A percentile compares a stretch with the other conserved stretches of the same genome.
Evolutionary conservation across 2,113 vertebrate genomes (phyloP).

Genomic region (Hippocampus abdominalis): DNA sequence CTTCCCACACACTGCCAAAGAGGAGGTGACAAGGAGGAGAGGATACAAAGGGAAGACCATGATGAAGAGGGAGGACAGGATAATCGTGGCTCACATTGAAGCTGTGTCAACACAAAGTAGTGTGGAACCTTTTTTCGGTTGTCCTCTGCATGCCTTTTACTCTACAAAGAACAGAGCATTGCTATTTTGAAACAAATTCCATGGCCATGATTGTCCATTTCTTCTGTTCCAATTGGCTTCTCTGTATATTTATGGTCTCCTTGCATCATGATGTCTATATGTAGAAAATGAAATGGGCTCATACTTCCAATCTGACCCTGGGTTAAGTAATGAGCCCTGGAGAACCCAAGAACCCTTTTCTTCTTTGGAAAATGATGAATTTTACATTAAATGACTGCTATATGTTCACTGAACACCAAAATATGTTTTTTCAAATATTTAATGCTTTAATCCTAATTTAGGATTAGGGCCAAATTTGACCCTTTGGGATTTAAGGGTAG

Average conservation of each 20-base stretch:
- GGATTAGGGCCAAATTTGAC: too few relatives aligned
- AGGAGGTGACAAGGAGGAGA: conserved; percentile 45
- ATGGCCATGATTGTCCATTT: background rate
- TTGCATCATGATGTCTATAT: background rate
- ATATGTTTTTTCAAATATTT: too few relatives aligned
- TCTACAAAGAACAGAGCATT: background rate
- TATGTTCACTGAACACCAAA: too few relatives aligned
- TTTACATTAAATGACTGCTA: too few relatives aligned
- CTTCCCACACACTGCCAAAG: conserved; percentile 88
- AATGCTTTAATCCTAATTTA: too few relatives aligned
- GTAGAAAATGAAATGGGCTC: background rate
- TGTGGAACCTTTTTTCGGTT: conserved; percentile 6
- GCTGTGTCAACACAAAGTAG: conserved; percentile 31
- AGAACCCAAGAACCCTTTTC: too few relatives aligned
- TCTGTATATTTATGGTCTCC: background rate
- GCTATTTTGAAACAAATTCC: conserved; percentile 1
- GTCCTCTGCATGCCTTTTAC: conserved; percentile 1
- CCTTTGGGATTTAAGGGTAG: too few relatives aligned
- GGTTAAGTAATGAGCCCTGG: too few relatives aligned
- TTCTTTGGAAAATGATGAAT: too few relatives aligned
- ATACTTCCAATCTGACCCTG: background rate
- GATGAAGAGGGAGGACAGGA: conserved; percentile 6
- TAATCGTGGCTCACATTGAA: conserved; percentile 14
- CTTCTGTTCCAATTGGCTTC: background rate
- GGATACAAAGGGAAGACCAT: conserved; percentile 13